Evolutionary conservation across 2,888 invertebrate genomes (phyloP), one percentile per base, ranked within the genome.

Genomic region (Anoplius nigerrimus): DNA sequence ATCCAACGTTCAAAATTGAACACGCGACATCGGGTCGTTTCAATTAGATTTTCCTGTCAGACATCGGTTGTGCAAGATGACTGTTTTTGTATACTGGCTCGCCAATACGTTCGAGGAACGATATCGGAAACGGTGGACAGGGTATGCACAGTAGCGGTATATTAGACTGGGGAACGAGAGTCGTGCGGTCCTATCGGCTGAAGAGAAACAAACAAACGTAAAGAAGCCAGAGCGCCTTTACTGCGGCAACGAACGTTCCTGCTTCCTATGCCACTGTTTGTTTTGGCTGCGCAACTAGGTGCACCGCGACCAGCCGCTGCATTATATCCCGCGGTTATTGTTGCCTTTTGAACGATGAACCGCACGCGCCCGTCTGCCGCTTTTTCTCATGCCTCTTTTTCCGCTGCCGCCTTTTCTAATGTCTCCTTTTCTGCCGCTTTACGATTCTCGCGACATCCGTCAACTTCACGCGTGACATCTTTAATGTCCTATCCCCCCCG

Each of bases 241-340:
- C 62, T 54, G 42, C 52, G 55, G 63, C 66, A 71, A 65, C 61
- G 64, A 59, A 58, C 53, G 66, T 72, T 66, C 63, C 64, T n/a
- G 74, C 62, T 72, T 65, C 74, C 71, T 72, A n/a, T 72, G 74
- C 59, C 62, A 66, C 61, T 74, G 74, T 75, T 75, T 75, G 72
- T 67, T 75, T 75, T 74, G 67, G 67, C 65, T 74, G 55, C 60
- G 60, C 46, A 53, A 53, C 54, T 62, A 61, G 74, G 72, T 65
- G 20, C 2, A 56, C 53, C 51, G 52, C 57, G 74, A 55, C 54
- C 56, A 63, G 66, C 65, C 65, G 54, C 51, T 52, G 54, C 64
- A 58, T 72, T 74, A 67, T 55, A 53, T 52, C 59, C 11, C 57
- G 46, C 58, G 22, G 54, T 63, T 68, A 67, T 58, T 34, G 67